Evolutionary conservation across 53 echinoderm and acorn worm genomes (phyloP).

Genomic region (Crossaster papposus): DNA sequence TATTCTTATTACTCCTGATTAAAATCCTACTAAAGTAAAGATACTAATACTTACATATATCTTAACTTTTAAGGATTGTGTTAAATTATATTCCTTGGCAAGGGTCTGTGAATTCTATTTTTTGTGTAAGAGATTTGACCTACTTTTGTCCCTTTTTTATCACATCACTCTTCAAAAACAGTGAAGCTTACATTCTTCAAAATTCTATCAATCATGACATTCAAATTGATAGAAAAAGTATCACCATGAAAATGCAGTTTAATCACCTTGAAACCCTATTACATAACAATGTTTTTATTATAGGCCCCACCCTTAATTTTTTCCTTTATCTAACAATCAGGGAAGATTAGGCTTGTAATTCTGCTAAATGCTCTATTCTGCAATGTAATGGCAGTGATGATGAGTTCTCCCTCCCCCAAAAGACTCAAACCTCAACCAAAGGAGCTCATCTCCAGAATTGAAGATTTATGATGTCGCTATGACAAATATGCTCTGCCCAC

Average conservation of each 20-base stretch:
- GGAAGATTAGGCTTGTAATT: neutral
- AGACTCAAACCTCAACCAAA: neutral
- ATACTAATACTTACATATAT: neutral
- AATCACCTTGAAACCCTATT: conserved; percentile 25
- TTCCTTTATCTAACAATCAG: neutral
- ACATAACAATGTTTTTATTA: neutral
- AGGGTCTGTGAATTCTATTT: neutral
- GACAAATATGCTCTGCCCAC: neutral
- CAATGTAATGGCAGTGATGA: conserved; percentile 9
- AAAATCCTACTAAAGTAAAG: neutral
- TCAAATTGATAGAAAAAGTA: neutral
- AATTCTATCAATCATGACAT: neutral
- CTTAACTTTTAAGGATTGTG: neutral
- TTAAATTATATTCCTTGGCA: neutral
- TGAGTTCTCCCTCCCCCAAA: neutral
- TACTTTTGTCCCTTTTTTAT: neutral
- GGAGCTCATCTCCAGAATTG: conserved; percentile 2
- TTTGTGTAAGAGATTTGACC: neutral
- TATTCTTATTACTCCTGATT: conserved; percentile 14
- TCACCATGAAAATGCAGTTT: conserved; percentile 2
- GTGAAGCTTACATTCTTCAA: neutral
- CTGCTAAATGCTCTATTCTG: conserved; percentile 1
- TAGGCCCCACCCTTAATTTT: neutral
- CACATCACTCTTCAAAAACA: no score
- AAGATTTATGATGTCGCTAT: conserved; percentile 17